Percentiles rank a stretch among this genome's conserved stretches.
phyloP scores from a whole-genome alignment of 2,888 invertebrate species.

The Caenorhabditis wallacei region DNA sequence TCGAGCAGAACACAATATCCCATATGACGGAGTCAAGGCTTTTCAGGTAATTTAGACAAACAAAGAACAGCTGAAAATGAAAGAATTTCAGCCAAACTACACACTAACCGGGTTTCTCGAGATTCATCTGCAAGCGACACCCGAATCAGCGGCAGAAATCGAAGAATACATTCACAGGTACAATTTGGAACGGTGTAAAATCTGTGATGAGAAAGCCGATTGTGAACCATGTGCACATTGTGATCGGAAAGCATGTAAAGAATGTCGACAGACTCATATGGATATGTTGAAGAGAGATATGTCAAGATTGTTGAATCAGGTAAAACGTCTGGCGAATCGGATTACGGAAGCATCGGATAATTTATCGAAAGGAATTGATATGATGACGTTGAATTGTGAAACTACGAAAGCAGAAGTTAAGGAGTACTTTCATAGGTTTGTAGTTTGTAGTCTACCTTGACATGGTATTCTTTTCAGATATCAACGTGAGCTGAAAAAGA shows the following conservation, averaged over 20 bases:
- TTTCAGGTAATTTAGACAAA: conserved; percentile 65
- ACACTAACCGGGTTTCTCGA: conserved; percentile 87
- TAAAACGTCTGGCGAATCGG: conserved; percentile 81
- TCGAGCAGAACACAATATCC: conserved; percentile 85
- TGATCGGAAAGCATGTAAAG: conserved; percentile 88
- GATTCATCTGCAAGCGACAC: conserved; percentile 82
- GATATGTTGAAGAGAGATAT: conserved; percentile 95
- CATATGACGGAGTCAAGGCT: conserved; percentile 84
- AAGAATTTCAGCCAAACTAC: conserved; percentile 87
- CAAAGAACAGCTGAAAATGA: not conserved
- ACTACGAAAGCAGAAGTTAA: conserved; percentile 95
- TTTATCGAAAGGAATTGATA: conserved; percentile 89
- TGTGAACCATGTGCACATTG: conserved; percentile 91
- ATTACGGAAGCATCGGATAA: conserved; percentile 82
- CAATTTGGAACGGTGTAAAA: conserved; percentile 83
- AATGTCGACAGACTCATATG: conserved; percentile 95
- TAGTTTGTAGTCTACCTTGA: not conserved
- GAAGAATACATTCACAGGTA: conserved; percentile 83
- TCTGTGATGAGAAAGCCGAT: conserved; percentile 84
- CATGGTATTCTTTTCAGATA: no score
- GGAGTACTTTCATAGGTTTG: conserved; percentile 85
- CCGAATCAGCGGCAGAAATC: conserved; percentile 81
- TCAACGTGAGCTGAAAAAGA: conserved; percentile 84
- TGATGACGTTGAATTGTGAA: conserved; percentile 92
- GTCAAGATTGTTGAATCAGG: conserved; percentile 91